phyloP scores from a whole-genome alignment of 2,113 vertebrate species.

The Burhinus oedicnemus region DNA sequence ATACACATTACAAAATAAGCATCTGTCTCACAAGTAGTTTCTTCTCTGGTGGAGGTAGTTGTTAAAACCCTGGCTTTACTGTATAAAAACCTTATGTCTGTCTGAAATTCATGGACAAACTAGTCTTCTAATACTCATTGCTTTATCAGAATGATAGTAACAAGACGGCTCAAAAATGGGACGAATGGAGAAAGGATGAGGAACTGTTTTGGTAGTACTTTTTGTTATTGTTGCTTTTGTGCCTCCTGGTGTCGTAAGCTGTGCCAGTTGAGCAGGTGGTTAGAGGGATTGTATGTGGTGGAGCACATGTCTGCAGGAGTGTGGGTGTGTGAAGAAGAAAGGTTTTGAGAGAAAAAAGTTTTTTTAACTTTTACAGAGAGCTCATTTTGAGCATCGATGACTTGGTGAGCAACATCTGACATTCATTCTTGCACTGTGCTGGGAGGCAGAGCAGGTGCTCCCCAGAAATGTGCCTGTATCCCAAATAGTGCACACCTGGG shows the following conservation, averaged over 20 bases:
- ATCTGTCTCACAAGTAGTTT: background rate
- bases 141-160: background rate
- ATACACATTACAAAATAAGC: constrained; percentile 8
- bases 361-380: background rate
- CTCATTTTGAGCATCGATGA: background rate
- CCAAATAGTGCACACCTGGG: background rate
- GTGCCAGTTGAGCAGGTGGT: background rate
- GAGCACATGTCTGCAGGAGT: background rate
- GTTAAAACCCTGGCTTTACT: background rate
- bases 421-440: background rate
- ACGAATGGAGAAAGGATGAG: background rate
- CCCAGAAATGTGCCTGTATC: background rate
- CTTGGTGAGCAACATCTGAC: background rate
- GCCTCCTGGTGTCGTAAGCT: background rate
- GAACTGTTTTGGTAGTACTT: background rate
- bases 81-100: background rate
- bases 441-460: background rate
- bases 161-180: background rate
- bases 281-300: background rate
- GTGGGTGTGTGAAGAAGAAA: background rate
- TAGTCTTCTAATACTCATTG: background rate
- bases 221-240: background rate
- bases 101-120: background rate
- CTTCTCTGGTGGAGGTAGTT: background rate
- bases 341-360: background rate